A percentile compares a stretch with the other conserved stretches of the same genome.
phyloP scores from a whole-genome alignment of 1,140 invertebrate species.

The Thaumatotibia leucotreta region DNA sequence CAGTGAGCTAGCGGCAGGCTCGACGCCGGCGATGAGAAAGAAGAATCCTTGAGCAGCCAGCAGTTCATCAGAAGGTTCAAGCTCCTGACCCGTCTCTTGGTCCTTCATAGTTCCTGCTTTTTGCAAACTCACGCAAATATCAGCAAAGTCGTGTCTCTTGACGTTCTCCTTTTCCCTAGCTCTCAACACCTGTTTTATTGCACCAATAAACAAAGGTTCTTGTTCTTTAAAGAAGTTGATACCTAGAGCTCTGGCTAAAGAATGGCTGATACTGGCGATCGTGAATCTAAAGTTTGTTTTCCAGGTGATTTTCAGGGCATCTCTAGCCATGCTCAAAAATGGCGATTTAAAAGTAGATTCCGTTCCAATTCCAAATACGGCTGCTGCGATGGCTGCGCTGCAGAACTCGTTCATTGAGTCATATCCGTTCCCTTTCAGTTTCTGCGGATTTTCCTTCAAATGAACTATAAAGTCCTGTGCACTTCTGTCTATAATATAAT shows the following conservation, averaged over 20 bases:
- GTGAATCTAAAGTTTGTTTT: too few relatives aligned
- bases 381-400: too few relatives aligned
- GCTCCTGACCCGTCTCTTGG: not conserved
- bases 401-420: too few relatives aligned
- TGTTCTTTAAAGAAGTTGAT: not conserved
- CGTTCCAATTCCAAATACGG: too few relatives aligned
- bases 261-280: too few relatives aligned
- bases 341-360: too few relatives aligned
- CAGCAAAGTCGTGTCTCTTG: not conserved
- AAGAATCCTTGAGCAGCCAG: not conserved
- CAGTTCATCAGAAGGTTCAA: constrained; percentile 12
- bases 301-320: too few relatives aligned
- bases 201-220: constrained; percentile 10
- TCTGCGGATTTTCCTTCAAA: too few relatives aligned
- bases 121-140: not conserved
- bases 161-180: not conserved
- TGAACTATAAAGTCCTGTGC: too few relatives aligned
- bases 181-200: not conserved
- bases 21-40: not conserved
- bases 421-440: too few relatives aligned
- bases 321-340: too few relatives aligned
- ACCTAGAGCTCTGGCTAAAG: not conserved
- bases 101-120: not conserved
- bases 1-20: constrained; percentile 14
- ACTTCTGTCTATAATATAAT: too few relatives aligned